Conservation (phyloP, 1,140 invertebrate genomes). For the Mercenaria mercenaria region DNA sequence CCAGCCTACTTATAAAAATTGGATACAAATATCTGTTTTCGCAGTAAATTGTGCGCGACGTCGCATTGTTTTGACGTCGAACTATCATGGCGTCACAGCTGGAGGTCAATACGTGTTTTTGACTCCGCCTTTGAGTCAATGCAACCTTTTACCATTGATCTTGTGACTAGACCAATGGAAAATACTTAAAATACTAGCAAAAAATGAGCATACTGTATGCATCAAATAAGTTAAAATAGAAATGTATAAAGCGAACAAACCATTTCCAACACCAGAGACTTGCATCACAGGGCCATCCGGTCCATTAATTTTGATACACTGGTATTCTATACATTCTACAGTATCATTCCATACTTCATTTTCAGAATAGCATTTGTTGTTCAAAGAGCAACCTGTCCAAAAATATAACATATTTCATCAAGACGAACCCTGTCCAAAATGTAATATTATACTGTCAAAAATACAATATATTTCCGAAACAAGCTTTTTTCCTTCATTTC, state of each 20-base stretch:
- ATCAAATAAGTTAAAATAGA: not conserved
- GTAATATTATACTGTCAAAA: too few relatives aligned
- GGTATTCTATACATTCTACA: conserved; percentile 40
- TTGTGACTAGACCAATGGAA: not conserved
- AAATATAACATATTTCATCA: not conserved
- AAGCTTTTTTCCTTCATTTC: too few relatives aligned
- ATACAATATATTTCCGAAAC: not conserved
- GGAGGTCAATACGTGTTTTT: not conserved
- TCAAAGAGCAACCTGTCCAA: conserved; percentile 22
- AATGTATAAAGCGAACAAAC: not conserved
- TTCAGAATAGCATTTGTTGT: not conserved
- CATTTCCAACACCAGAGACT: conserved; percentile 19
- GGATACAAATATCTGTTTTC: too few relatives aligned
- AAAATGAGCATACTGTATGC: not conserved
- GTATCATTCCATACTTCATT: conserved; percentile 43
- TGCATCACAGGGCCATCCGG: not conserved
- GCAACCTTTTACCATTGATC: not conserved
- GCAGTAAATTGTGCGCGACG: too few relatives aligned
- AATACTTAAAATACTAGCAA: not conserved
- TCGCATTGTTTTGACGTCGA: too few relatives aligned
- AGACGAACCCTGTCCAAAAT: too few relatives aligned
- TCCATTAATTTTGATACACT: not conserved
- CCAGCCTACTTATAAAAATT: too few relatives aligned
- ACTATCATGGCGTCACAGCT: not conserved
- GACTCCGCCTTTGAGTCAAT: too few relatives aligned